Conservation (phyloP, 2,888 invertebrate genomes). For the Cheilosia vernalis region DNA sequence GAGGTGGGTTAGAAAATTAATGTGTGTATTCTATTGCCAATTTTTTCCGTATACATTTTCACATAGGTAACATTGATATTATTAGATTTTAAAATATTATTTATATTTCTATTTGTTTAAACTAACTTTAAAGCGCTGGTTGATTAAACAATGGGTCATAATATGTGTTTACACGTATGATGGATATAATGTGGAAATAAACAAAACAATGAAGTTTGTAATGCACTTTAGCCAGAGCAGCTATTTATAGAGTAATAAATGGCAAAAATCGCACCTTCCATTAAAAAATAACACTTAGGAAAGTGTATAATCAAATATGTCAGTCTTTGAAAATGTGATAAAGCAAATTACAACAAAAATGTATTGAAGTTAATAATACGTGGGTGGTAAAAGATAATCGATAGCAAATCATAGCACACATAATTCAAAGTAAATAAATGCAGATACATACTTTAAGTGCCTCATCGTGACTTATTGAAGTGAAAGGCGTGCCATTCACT, state of each 20-base stretch:
- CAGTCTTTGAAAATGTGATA: neutral
- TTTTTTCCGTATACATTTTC: slow-evolving; percentile 75
- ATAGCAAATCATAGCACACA: slow-evolving; percentile 21
- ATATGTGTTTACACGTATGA: neutral
- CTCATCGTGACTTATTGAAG: slow-evolving; percentile 95
- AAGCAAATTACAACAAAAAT: slow-evolving; percentile 12
- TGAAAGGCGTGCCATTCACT: slow-evolving; percentile 97
- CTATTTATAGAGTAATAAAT: neutral
- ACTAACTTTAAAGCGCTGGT: slow-evolving; percentile 22
- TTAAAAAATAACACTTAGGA: slow-evolving; percentile 3
- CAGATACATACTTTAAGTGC: slow-evolving; percentile 90
- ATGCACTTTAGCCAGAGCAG: neutral
- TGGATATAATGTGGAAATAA: slow-evolving; percentile 28
- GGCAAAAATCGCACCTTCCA: neutral
- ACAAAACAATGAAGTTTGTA: slow-evolving; percentile 18
- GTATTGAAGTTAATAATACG: slow-evolving; percentile 1
- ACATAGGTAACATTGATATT: slow-evolving; percentile 30
- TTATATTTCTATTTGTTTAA: slow-evolving; percentile 15
- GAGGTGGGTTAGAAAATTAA: slow-evolving; percentile 13
- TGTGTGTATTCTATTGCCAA: slow-evolving; percentile 76
- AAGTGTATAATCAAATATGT: neutral
- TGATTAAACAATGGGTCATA: slow-evolving; percentile 1
- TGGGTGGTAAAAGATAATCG: neutral
- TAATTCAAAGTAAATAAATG: neutral
- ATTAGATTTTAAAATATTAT: slow-evolving; percentile 24